Evolutionary conservation across 2,113 vertebrate species (phyloP), one percentile per base, ranked within the genome.

Genomic region (Sebastes schlegelii): DNA sequence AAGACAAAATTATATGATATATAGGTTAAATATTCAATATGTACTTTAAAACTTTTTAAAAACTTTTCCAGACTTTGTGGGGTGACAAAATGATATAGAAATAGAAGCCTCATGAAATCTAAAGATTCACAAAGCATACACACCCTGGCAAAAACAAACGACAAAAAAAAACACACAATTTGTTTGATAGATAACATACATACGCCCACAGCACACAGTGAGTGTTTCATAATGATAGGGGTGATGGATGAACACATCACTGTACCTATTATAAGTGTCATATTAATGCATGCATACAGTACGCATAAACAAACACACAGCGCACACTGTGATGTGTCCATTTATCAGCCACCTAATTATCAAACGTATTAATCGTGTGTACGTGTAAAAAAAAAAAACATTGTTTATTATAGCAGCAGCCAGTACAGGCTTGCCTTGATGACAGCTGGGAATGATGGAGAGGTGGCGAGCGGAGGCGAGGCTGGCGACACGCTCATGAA

Each of bases 281-380:
- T 76, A 90, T 80, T 88, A 90, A 89, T 51, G 54, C 75, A 74
- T 72, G 84, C 66, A 79, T 85, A 89, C 80, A 67, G 86, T 87
- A 78, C 57, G 79, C 66, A 72, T 66, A 88, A 81, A 85, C 72
- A 90, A 84, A 84, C 55, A 80, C 66, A 60, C 45, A 67, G 76
- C 55, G 83, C 66, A 75, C 13, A 43, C 69, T 54, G 26, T 79
- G 86, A 77, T 90, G 81, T 84, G 88, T 77, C 61, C 87, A 89
- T 89, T 77, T 60, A 86, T 91, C 87, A 91, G 74, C 63, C 51
- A 65, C 71, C 70, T 88, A 84, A 92, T 89, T 91, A 89, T 78
- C 70, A 82, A 77, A 82, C 67, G 46, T 79, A 92, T 90, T 76
- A 77, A 90, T 90, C 48, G 55, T 86, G 83, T 73, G 34, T 26